phyloP scores from a whole-genome alignment of 2,113 vertebrate genomes.

The Anguilla japonica region DNA sequence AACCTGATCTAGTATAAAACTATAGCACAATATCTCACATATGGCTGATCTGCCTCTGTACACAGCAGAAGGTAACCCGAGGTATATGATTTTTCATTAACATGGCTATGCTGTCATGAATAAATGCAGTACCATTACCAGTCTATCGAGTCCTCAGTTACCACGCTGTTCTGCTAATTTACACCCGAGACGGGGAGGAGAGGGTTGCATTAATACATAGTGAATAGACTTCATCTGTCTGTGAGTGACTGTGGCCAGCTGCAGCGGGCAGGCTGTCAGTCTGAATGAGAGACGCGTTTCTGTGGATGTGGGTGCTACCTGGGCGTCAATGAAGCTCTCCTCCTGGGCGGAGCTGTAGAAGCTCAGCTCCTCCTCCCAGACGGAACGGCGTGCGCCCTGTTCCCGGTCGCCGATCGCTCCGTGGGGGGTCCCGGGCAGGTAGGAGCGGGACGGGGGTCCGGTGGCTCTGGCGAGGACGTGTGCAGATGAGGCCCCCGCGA shows the following conservation, averaged over 20 bases:
- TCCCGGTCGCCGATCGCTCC: slow-evolving; percentile 16
- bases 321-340: slow-evolving; percentile 26
- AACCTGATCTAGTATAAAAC: neutral
- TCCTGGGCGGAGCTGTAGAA: slow-evolving; percentile 47
- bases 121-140: neutral
- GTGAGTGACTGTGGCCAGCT: neutral
- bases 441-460: slow-evolving; percentile 46
- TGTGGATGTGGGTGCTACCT: slow-evolving; percentile 28
- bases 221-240: neutral
- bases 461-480: slow-evolving; percentile 32
- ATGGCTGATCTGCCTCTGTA: neutral
- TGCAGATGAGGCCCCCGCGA: neutral
- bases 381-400: slow-evolving; percentile 6
- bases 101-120: neutral
- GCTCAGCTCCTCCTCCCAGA: slow-evolving; percentile 29
- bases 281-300: neutral
- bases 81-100: neutral
- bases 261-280: neutral
- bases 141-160: neutral
- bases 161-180: neutral
- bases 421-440: slow-evolving; percentile 17
- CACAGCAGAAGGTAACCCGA: neutral
- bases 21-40: neutral
- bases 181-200: neutral
- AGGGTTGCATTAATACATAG: neutral